Evolutionary conservation across 2,797 vertebrate species (phyloP).

Genomic region (Aratinga solstitialis): DNA sequence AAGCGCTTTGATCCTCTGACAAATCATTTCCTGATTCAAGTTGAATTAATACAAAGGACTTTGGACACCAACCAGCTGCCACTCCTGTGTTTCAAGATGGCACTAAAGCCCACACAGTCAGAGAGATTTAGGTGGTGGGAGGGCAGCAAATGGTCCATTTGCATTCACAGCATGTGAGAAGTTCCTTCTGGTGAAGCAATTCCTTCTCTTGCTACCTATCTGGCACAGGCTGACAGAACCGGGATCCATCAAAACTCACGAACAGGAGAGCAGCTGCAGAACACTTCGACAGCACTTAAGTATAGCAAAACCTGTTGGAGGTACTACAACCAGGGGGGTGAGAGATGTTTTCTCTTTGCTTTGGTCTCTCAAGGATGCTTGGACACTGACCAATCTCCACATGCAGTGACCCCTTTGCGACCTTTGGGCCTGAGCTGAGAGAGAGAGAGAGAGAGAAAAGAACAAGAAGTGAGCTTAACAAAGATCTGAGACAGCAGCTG

Average conservation of each 20-base stretch:
- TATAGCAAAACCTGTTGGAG: neutral
- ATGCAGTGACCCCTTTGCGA: neutral
- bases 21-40: slow-evolving; percentile 76
- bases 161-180: neutral
- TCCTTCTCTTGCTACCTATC: neutral
- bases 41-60: slow-evolving; percentile 68
- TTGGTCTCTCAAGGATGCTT: neutral
- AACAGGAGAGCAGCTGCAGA: neutral
- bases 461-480: neutral
- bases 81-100: slow-evolving; percentile 3
- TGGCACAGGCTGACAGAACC: neutral
- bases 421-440: neutral
- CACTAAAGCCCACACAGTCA: slow-evolving; percentile 20
- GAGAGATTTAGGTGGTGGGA: neutral
- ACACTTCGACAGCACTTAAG: neutral
- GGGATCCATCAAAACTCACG: neutral
- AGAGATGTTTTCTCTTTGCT: neutral
- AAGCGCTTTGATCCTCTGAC: slow-evolving; percentile 72
- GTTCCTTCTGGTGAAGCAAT: neutral
- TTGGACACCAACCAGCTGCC: slow-evolving; percentile 69
- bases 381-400: neutral
- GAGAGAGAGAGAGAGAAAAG: neutral
- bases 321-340: neutral
- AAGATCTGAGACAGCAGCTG: neutral
- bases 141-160: neutral